A percentile compares a stretch with the other conserved stretches of the same genome.
Evolutionary conservation across 2,888 invertebrate species (phyloP).

Genomic region (Ophion ellenae): DNA sequence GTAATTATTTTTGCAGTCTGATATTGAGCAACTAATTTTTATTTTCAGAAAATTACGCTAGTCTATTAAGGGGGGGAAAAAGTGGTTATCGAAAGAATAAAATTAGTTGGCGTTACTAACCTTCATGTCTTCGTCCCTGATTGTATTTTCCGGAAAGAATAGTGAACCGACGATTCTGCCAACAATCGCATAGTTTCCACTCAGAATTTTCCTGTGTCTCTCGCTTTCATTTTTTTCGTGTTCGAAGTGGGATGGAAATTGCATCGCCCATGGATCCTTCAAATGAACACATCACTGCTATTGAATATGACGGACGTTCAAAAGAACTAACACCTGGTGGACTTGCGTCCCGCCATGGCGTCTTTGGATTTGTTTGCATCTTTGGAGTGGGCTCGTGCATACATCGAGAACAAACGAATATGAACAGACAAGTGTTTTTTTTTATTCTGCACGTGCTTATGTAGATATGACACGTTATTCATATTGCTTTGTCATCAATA

Average conservation of each 20-base stretch:
- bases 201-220: constrained; percentile 66
- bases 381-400: not conserved
- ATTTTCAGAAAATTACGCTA: not conserved
- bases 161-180: constrained; percentile 74
- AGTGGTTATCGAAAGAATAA: not conserved
- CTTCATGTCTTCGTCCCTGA: constrained; percentile 71
- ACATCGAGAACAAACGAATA: too few species aligned
- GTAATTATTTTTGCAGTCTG: not conserved
- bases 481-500: too few species aligned
- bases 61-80: too few species aligned
- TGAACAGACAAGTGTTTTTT: too few species aligned
- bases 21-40: not conserved
- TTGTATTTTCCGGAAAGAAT: constrained; percentile 76
- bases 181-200: constrained; percentile 75
- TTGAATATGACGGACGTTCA: not conserved
- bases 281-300: constrained; percentile 11
- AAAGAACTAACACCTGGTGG: not conserved
- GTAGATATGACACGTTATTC: too few species aligned
- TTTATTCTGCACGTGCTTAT: too few species aligned
- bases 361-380: too few species aligned
- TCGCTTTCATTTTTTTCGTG: constrained; percentile 62
- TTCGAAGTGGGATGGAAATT: constrained; percentile 70
- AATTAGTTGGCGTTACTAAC: constrained; percentile 62
- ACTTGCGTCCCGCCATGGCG: too few species aligned
- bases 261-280: constrained; percentile 73